Evolutionary conservation across 1,140 invertebrate genomes (phyloP).

Genomic region (Helicoverpa zea): DNA sequence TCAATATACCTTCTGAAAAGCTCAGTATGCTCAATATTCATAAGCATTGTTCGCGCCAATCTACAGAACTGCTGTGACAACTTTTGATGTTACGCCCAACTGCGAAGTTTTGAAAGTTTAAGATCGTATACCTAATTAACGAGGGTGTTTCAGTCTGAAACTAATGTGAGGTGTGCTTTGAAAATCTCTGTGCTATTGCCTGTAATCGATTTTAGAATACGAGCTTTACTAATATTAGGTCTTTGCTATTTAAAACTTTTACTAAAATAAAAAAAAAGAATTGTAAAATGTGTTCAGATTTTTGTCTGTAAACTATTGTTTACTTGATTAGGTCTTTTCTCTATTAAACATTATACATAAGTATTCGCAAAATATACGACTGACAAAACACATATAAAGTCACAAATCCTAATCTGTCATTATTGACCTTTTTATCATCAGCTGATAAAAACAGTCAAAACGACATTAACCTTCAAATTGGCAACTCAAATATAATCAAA

Average conservation of each 20-base stretch:
- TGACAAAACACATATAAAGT: not conserved
- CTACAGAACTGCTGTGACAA: slow-evolving; percentile 11
- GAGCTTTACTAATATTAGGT: not conserved
- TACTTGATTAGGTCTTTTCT: no score
- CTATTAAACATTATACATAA: no score
- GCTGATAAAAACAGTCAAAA: slow-evolving; percentile 34
- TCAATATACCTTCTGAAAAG: not conserved
- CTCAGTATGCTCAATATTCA: not conserved
- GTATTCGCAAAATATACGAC: no score
- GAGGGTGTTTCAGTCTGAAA: not conserved
- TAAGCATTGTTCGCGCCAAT: slow-evolving; percentile 12
- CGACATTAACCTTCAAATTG: slow-evolving; percentile 16
- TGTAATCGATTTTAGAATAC: not conserved
- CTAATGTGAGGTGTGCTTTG: not conserved
- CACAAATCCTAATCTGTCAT: slow-evolving; percentile 15
- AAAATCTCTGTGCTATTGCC: not conserved
- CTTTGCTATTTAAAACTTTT: not conserved
- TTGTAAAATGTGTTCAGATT: no score
- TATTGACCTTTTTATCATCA: slow-evolving; percentile 30
- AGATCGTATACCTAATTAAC: not conserved
- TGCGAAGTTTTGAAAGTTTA: not conserved
- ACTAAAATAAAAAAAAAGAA: not conserved
- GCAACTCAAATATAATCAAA: slow-evolving; percentile 7
- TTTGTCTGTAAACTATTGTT: no score
- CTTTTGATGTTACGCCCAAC: slow-evolving; percentile 2